These are phyloP conservation scores for Papilio gigon DNA, from an alignment of 2,888 invertebrate genomes.

Conservation along the genomic window DNA sequence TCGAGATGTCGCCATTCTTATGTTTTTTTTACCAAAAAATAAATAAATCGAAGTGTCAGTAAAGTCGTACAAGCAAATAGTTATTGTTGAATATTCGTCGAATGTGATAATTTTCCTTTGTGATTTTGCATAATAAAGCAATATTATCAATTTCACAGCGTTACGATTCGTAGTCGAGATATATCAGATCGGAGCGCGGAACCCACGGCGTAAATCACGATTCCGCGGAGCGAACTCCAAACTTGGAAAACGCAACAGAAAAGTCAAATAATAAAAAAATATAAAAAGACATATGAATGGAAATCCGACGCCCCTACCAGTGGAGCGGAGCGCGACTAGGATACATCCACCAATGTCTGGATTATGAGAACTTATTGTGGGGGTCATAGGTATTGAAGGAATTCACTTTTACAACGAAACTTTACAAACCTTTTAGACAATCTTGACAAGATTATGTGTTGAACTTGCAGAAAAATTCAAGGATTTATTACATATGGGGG, in stretches of 20 bases:
- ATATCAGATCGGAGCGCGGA: conserved; percentile 24
- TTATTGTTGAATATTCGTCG: not conserved
- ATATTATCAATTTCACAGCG: conserved; percentile 11
- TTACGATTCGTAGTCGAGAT: conserved; percentile 3
- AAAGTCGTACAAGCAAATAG: not conserved
- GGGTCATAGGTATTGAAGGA: conserved; percentile 50
- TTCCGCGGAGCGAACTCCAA: conserved; percentile 41
- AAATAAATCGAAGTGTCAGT: too few species aligned
- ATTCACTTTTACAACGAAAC: conserved; percentile 23
- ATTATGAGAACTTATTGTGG: conserved; percentile 66
- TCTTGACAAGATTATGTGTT: conserved; percentile 3
- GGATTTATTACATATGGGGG: not conserved
- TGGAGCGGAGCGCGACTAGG: conserved; percentile 60
- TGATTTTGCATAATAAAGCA: conserved; percentile 19
- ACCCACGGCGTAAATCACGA: conserved; percentile 43
- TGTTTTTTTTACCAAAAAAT: too few species aligned
- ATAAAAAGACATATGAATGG: conserved; percentile 61
- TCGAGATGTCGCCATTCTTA: too few species aligned
- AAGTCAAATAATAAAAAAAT: conserved; percentile 62
- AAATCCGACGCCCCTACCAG: conserved; percentile 61
- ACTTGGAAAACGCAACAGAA: conserved; percentile 45
- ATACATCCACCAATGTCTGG: conserved; percentile 64
- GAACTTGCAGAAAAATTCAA: not conserved
- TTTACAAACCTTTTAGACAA: conserved; percentile 13
- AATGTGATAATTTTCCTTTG: not conserved